These are phyloP conservation scores for Pithys albifrons DNA, from an alignment of 2,113 vertebrate species.

Conservation along the genomic window DNA sequence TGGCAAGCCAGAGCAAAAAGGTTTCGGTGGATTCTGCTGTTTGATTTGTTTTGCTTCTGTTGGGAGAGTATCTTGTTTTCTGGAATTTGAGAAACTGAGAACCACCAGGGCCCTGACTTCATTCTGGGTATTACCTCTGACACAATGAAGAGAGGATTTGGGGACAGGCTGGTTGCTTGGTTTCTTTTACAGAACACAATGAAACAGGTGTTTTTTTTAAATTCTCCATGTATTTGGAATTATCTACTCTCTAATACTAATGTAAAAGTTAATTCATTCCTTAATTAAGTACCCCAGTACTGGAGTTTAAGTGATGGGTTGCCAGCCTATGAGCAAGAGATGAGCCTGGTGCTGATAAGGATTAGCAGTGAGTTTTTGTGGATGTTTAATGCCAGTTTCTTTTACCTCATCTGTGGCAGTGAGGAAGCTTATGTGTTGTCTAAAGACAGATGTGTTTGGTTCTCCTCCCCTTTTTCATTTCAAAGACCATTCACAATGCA, in stretches of 20 bases:
- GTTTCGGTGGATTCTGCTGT: not conserved
- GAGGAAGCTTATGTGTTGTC: rapidly evolving
- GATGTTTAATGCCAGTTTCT: not conserved
- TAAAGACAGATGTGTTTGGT: not conserved
- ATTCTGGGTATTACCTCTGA: not conserved
- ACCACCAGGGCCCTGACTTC: not conserved
- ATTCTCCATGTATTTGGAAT: not conserved
- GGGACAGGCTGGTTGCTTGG: not conserved
- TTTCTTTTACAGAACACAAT: not conserved
- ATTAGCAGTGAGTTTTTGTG: not conserved
- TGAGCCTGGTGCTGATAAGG: not conserved
- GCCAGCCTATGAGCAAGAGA: not conserved
- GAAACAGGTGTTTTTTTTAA: not conserved
- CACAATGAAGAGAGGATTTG: not conserved
- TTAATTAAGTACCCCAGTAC: not conserved
- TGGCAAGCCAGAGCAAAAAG: not conserved
- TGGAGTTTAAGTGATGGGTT: not conserved
- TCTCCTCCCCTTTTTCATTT: not conserved
- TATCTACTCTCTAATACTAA: not conserved
- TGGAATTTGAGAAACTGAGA: not conserved
- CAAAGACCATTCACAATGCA: not conserved
- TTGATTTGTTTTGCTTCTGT: not conserved
- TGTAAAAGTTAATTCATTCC: not conserved
- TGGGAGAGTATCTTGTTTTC: not conserved
- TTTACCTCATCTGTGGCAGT: not conserved